Conservation (phyloP, 2,113 vertebrate species). For the Anas platyrhynchos region DNA sequence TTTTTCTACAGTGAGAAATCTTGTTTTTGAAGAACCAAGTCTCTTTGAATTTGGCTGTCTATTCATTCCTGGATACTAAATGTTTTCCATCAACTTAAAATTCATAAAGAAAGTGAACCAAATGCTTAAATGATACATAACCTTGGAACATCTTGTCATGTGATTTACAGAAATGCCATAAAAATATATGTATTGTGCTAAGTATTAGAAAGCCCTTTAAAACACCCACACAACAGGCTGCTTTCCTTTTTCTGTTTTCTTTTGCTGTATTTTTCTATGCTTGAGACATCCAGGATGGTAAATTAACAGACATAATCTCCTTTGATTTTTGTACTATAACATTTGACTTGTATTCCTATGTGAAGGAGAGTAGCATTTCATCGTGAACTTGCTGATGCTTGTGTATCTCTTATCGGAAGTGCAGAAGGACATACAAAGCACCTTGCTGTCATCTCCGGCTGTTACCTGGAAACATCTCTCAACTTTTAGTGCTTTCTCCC, state of each 20-base stretch:
- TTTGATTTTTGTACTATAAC: not conserved
- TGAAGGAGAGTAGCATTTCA: not conserved
- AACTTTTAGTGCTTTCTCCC: not conserved
- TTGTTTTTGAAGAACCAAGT: not conserved
- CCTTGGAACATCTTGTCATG: not conserved
- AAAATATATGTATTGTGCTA: not conserved
- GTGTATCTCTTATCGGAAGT: constrained; percentile 14
- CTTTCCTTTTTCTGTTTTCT: constrained; percentile 2
- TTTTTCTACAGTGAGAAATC: not conserved
- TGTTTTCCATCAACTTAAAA: not conserved
- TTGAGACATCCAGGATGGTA: not conserved
- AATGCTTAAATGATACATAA: not conserved
- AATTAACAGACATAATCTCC: not conserved
- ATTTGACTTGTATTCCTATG: not conserved
- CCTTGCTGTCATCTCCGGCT: not conserved
- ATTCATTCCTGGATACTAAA: not conserved
- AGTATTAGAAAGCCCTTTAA: constrained; percentile 17
- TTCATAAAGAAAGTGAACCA: not conserved
- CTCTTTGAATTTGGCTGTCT: not conserved
- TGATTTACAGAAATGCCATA: constrained; percentile 15
- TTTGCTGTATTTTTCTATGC: not conserved
- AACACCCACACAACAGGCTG: constrained; percentile 38
- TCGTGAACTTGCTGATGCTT: not conserved
- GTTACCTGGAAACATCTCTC: constrained; percentile 43
- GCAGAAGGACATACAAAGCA: not conserved